Percentiles rank a stretch among this genome's conserved stretches.
Evolutionary conservation across 2,797 vertebrate genomes (phyloP).

Genomic region (Morelia viridis): DNA sequence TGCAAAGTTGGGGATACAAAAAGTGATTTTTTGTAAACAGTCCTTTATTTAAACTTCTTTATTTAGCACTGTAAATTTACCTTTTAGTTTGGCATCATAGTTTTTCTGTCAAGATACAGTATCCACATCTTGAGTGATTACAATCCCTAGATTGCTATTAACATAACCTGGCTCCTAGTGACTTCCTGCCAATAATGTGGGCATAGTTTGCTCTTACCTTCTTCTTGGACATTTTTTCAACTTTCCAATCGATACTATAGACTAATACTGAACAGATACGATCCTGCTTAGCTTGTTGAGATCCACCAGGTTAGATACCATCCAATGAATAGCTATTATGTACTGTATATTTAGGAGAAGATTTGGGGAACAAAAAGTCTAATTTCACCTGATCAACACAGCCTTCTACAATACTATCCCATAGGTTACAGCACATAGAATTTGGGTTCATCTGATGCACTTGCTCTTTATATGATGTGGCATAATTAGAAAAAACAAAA

Average conservation of each 20-base stretch:
- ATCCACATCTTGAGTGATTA: background rate
- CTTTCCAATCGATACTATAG: background rate
- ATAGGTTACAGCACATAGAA: background rate
- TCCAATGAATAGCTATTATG: background rate
- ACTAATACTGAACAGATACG: background rate
- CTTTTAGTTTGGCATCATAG: background rate
- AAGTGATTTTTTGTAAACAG: background rate
- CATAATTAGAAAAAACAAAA: background rate
- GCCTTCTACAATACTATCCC: background rate
- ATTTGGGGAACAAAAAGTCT: background rate
- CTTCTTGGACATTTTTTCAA: background rate
- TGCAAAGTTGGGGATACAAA: background rate
- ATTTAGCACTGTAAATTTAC: background rate
- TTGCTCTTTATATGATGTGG: background rate
- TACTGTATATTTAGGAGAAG: background rate
- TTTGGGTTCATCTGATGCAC: background rate
- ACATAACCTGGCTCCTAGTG: background rate
- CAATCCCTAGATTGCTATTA: background rate
- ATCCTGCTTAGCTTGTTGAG: background rate
- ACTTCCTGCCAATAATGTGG: background rate
- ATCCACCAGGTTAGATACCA: background rate
- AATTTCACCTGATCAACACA: background rate
- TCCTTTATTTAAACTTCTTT: background rate
- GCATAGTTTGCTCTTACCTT: background rate
- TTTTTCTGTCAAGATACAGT: background rate